Conservation (phyloP, 2,113 vertebrate genomes). For the Thamnaconus septentrionalis region DNA sequence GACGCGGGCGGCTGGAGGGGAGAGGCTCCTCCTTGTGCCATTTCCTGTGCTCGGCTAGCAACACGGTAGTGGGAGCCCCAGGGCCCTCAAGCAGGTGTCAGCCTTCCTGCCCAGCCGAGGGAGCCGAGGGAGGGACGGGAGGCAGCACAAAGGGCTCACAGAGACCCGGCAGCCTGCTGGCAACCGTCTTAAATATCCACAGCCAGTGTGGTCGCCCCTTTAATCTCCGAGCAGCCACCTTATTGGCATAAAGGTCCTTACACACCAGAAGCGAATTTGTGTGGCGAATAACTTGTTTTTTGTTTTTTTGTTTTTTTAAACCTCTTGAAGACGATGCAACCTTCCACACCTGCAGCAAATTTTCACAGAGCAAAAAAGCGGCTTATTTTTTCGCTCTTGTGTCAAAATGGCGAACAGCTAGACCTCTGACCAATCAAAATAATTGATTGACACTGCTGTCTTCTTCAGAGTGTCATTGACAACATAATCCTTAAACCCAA, state of each 20-base stretch:
- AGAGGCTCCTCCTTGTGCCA: no score
- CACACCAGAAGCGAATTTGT: no score
- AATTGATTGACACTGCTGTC: no score
- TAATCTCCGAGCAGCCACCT: slow-evolving; percentile 57
- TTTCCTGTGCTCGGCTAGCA: slow-evolving; percentile 49
- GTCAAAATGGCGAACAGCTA: no score
- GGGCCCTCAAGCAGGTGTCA: slow-evolving; percentile 74
- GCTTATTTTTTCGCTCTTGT: slow-evolving; percentile 9
- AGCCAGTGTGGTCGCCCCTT: slow-evolving; percentile 54
- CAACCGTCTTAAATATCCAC: slow-evolving; percentile 68
- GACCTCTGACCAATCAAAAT: no score
- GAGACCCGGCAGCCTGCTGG: slow-evolving; percentile 68
- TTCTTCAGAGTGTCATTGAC: no score
- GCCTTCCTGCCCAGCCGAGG: slow-evolving; percentile 62
- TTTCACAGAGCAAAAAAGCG: no score
- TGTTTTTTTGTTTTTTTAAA: slow-evolving; percentile 23
- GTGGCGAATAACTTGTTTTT: neutral
- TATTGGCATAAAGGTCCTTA: neutral
- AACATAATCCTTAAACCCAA: no score
- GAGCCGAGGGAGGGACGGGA: slow-evolving; percentile 42
- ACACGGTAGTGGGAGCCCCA: slow-evolving; percentile 60
- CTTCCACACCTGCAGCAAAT: no score
- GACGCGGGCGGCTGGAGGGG: no score
- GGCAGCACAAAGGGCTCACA: slow-evolving; percentile 68
- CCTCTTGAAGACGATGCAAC: no score